Conservation (phyloP, 2,797 vertebrate genomes). For the Rhinophrynus dorsalis region DNA sequence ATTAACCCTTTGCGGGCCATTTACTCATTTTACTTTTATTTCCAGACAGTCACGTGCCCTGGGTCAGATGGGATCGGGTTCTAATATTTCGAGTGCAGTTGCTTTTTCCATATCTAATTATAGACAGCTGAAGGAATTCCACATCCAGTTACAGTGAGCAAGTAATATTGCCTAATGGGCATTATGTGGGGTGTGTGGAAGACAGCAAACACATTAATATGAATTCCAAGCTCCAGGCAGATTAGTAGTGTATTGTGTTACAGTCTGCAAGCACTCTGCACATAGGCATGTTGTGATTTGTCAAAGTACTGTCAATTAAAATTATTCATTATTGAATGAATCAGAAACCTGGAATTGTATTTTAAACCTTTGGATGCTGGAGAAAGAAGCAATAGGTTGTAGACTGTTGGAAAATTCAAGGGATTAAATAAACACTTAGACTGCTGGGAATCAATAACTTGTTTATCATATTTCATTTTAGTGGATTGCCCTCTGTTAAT, state of each 20-base stretch:
- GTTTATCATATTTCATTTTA: background rate
- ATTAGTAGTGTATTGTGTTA: conserved; percentile 60
- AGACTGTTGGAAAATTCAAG: too few relatives aligned
- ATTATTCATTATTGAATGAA: background rate
- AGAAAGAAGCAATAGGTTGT: too few relatives aligned
- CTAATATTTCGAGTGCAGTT: conserved; percentile 41
- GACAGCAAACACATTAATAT: background rate
- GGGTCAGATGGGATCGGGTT: conserved; percentile 21
- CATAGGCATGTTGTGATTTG: fast-evolving
- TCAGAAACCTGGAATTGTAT: too few relatives aligned
- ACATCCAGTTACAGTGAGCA: conserved; percentile 28
- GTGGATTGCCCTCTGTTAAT: too few relatives aligned
- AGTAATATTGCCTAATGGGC: conserved; percentile 7
- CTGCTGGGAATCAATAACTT: too few relatives aligned
- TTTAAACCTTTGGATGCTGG: too few relatives aligned
- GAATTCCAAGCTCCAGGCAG: conserved; percentile 31
- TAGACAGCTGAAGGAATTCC: conserved; percentile 23
- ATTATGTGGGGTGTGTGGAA: background rate
- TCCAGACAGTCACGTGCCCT: background rate
- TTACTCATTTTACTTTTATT: too few relatives aligned
- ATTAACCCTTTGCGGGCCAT: too few relatives aligned
- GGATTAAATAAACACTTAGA: too few relatives aligned
- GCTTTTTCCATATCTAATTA: conserved; percentile 29
- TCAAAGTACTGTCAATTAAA: background rate
- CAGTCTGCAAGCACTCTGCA: conserved; percentile 26